A percentile compares a stretch with the other conserved stretches of the same genome.
Conservation (phyloP, 2,797 vertebrate species). For the Characodon lateralis region DNA sequence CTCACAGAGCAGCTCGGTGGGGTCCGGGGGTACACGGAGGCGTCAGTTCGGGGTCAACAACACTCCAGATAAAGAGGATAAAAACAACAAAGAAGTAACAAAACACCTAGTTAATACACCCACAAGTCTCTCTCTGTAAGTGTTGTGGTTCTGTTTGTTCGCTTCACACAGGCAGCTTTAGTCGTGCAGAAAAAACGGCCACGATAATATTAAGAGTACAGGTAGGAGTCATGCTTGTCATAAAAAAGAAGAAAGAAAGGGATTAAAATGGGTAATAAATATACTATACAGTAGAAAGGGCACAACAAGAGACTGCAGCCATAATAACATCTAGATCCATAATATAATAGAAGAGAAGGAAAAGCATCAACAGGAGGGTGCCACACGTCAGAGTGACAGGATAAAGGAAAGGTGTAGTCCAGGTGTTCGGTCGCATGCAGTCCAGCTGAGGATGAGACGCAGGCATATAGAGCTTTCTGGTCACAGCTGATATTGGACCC, state of each 20-base stretch:
- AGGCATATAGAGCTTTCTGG: conserved; percentile 35
- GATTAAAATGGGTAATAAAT: conserved; percentile 61
- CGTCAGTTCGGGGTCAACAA: conserved; percentile 35
- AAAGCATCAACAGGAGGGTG: conserved; percentile 42
- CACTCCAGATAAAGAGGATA: conserved; percentile 37
- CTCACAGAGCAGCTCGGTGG: conserved; percentile 43
- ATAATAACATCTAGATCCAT: conserved; percentile 50
- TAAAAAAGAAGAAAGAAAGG: conserved; percentile 54
- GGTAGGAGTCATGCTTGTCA: conserved; percentile 71
- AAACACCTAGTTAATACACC: conserved; percentile 38
- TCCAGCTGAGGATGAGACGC: conserved; percentile 26
- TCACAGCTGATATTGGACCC: conserved; percentile 16
- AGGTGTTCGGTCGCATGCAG: conserved; percentile 26
- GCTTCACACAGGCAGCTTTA: conserved; percentile 57
- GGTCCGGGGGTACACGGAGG: conserved; percentile 37
- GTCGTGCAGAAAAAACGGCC: conserved; percentile 67
- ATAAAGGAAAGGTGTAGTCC: conserved; percentile 19
- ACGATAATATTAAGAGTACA: conserved; percentile 48
- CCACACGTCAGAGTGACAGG: conserved; percentile 28
- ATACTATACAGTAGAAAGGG: conserved; percentile 74
- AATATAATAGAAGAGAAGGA: conserved; percentile 26
- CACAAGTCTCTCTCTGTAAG: conserved; percentile 33
- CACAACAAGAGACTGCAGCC: conserved; percentile 66
- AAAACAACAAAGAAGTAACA: conserved; percentile 21
- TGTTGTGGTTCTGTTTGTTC: conserved; percentile 35